Evolutionary conservation across 2,797 vertebrate genomes (phyloP).

Genomic region (Danionella dracula): DNA sequence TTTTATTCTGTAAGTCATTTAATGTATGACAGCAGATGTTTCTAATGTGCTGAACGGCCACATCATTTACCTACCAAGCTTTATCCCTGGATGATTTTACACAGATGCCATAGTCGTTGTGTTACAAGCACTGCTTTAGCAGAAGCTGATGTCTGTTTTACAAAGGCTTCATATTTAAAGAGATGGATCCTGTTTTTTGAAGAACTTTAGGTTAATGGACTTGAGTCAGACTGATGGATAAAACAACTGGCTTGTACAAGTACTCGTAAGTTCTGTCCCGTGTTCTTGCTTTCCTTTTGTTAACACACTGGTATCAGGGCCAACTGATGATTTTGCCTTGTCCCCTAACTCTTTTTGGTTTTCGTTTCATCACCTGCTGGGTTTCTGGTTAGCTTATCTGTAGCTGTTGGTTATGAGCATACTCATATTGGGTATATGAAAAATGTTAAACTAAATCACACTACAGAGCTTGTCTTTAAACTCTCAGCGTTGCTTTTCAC

Average conservation of each 20-base stretch:
- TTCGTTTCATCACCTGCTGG: not conserved
- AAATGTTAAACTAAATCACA: not conserved
- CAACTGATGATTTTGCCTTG: not conserved
- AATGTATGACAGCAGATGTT: not conserved
- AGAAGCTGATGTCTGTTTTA: no score
- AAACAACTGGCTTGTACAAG: constrained; percentile 13
- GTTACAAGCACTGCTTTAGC: not conserved
- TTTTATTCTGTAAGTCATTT: not conserved
- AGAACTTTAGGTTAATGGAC: not conserved
- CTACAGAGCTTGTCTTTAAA: not conserved
- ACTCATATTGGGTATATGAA: not conserved
- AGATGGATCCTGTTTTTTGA: not conserved
- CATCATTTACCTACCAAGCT: not conserved
- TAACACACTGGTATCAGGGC: constrained; percentile 13
- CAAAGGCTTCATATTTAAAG: no score
- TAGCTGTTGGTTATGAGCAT: not conserved
- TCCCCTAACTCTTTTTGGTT: not conserved
- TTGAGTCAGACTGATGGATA: not conserved
- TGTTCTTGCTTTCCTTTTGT: constrained; percentile 2
- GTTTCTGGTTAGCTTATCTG: not conserved
- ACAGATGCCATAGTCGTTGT: not conserved
- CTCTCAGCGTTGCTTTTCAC: no score
- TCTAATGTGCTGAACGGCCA: not conserved
- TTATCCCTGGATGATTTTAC: not conserved
- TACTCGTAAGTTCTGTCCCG: not conserved